Percentiles rank a stretch among this genome's conserved stretches.
Evolutionary conservation across 64 coral and sea anemone species (phyloP).

Genomic region (Montipora efflorescens): DNA sequence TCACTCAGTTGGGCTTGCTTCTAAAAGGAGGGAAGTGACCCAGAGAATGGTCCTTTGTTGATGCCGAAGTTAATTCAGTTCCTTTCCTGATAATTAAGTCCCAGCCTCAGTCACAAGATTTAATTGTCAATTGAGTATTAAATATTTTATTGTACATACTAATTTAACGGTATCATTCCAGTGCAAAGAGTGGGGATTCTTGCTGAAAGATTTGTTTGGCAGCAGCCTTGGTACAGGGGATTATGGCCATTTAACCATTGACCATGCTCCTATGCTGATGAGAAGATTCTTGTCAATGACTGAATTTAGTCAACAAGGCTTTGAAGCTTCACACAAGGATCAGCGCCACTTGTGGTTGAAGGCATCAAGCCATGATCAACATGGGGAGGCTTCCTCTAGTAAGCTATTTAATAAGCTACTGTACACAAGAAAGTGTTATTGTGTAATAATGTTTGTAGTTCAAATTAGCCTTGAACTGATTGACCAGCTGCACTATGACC

Average conservation of each 20-base stretch:
- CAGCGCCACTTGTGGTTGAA: conserved; percentile 42
- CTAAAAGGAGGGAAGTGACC: no score
- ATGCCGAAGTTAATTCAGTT: no score
- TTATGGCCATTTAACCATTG: conserved; percentile 36
- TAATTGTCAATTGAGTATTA: no score
- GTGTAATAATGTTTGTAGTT: background rate
- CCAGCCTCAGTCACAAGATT: no score
- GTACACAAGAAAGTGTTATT: conserved; percentile 11
- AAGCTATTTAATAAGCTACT: background rate
- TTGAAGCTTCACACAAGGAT: conserved; percentile 54
- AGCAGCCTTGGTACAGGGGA: background rate
- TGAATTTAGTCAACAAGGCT: conserved; percentile 50
- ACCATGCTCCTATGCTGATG: conserved; percentile 48
- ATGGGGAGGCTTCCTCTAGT: conserved; percentile 45
- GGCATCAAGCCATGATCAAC: conserved; percentile 30
- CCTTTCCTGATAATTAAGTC: no score
- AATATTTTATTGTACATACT: no score
- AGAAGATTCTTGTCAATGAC: conserved; percentile 31
- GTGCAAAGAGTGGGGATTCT: no score
- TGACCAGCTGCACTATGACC: background rate
- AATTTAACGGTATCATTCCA: no score
- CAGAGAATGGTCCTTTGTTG: no score
- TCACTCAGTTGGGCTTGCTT: no score
- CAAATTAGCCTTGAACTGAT: background rate
- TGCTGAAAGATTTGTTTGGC: no score